Conservation (phyloP, 2,888 invertebrate genomes). For the Halictus quadricinctus region DNA sequence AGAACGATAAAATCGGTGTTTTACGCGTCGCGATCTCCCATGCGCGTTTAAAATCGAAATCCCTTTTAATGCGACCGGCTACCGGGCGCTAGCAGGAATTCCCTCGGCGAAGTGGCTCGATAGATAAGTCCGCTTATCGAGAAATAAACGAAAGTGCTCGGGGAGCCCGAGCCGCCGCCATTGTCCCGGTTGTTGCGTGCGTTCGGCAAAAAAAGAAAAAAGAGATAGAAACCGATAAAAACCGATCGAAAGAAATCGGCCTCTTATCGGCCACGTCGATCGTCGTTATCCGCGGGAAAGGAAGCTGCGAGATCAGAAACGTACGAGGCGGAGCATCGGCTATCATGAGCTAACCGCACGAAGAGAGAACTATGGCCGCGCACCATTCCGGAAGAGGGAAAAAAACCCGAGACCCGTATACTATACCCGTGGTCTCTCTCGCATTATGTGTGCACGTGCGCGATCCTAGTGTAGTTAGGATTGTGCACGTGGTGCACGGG, state of each 20-base stretch:
- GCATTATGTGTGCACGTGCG: slow-evolving; percentile 32
- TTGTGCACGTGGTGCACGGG: not conserved
- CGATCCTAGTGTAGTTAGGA: slow-evolving; percentile 16
- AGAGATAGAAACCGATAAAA: not conserved
- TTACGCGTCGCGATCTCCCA: slow-evolving; percentile 31
- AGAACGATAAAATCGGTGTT: slow-evolving; percentile 40
- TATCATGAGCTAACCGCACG: slow-evolving; percentile 44
- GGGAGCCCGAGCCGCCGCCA: not conserved
- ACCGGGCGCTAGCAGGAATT: slow-evolving; percentile 45
- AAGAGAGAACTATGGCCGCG: slow-evolving; percentile 46
- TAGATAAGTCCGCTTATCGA: slow-evolving; percentile 50
- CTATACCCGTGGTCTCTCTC: not conserved
- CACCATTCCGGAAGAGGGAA: slow-evolving; percentile 34
- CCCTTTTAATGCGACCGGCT: slow-evolving; percentile 28
- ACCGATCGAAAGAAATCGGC: slow-evolving; percentile 33
- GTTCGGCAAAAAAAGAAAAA: not conserved
- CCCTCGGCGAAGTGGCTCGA: slow-evolving; percentile 33
- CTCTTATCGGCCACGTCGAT: slow-evolving; percentile 68
- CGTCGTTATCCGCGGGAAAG: slow-evolving; percentile 70
- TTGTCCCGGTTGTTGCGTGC: slow-evolving; percentile 35
- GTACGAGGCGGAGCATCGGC: slow-evolving; percentile 30
- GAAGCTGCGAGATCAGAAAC: slow-evolving; percentile 58
- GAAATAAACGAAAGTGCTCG: slow-evolving; percentile 27
- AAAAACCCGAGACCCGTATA: slow-evolving; percentile 13
- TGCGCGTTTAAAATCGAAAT: slow-evolving; percentile 32